Conservation (phyloP, 2,113 vertebrate species). For the Apeltes quadracus region DNA sequence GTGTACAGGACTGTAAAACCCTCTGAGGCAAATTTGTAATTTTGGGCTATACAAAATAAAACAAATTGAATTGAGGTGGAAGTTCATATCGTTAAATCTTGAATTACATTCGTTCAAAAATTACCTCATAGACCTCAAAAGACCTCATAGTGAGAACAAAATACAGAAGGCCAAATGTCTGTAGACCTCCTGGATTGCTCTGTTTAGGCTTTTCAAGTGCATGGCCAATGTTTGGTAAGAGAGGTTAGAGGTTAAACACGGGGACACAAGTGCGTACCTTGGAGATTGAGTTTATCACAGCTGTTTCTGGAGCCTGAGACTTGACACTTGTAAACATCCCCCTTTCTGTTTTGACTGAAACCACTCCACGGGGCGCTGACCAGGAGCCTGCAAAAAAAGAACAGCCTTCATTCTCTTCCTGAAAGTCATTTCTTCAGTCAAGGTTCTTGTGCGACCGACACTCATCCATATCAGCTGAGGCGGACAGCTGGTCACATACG, state of each 20-base stretch:
- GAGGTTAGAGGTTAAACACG: conserved; percentile 24
- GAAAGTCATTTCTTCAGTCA: not conserved
- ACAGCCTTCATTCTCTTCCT: not conserved
- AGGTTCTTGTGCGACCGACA: not conserved
- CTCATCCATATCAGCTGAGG: not conserved
- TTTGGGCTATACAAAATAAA: no score
- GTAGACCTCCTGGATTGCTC: not conserved
- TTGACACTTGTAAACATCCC: conserved; percentile 90
- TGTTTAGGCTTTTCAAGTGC: conserved; percentile 4
- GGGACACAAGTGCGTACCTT: conserved; percentile 77
- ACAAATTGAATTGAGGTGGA: no score
- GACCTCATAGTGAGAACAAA: not conserved
- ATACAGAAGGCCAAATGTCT: not conserved
- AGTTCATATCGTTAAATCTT: not conserved
- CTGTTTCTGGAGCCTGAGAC: conserved; percentile 67
- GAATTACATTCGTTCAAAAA: no score
- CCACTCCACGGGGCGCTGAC: conserved; percentile 92
- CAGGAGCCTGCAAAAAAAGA: conserved; percentile 82
- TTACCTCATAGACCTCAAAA: no score
- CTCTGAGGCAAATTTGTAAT: no score
- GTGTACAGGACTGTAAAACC: no score
- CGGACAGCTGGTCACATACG: not conserved
- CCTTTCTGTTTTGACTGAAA: conserved; percentile 85
- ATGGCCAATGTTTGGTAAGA: conserved; percentile 11
- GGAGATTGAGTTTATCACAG: conserved; percentile 86